Evolutionary conservation across 2,888 invertebrate species (phyloP), one percentile per base, ranked within the genome.

Genomic region (Cephus rjabovi): DNA sequence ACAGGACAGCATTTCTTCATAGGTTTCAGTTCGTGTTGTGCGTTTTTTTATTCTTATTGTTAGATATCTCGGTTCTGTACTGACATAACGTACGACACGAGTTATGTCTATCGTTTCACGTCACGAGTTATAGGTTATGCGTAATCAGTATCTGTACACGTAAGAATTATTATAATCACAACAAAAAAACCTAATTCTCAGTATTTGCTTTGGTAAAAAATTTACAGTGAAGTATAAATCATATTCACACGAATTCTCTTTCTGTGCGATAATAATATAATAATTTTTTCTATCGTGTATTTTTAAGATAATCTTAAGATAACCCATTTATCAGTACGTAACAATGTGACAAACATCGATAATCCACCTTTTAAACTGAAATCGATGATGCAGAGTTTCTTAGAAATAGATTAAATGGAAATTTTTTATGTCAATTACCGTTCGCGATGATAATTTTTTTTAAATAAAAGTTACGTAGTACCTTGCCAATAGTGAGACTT

Each of bases 401-500:
- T 56, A 1, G 23, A 56, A 56, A 56, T 56, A 56, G 23, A 56
- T 56, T 56, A 56, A 15, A 56, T 56, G 6, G 2, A 56, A 56
- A 23, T 56, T 1, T 1, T 23, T 56, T 0, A 23, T 56, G 9
- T 56, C 6, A 23, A 23, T 23, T 23, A 0, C 1, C 6, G 15
- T 56, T 56, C 56, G 9, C 9, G 2, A 15, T 15, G 6, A 56
- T 56, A 23, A 23, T 15, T 40, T 23, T 23, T 23, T 23, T 15
- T 6, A 9, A 23, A 56, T 56, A 23, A 56, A 23, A 6, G 23
- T 56, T 56, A 23, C 15, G 56, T 23, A 31, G 31, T 40, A 95
- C 95, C 93, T 95, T 96, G 88, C 96, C 96, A 79, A 95, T 93
- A 23, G 95, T 95, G 80, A 95, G 93, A 85, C 95, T 93, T 15